Conservation (phyloP, 2,888 invertebrate genomes). For the Eupeodes luniger region DNA sequence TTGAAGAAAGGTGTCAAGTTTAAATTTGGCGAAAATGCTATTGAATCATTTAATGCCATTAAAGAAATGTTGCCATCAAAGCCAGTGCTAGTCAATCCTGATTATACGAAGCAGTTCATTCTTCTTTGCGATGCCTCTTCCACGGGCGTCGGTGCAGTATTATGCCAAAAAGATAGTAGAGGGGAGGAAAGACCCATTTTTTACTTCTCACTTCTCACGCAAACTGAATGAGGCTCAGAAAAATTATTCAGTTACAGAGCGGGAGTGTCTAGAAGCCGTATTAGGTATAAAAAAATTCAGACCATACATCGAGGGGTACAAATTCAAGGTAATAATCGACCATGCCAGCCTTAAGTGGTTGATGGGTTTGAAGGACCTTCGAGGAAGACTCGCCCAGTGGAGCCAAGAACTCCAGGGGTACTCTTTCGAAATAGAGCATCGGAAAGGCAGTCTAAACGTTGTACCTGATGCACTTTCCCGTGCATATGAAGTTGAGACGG, state of each 20-base stretch:
- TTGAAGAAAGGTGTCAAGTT: background rate
- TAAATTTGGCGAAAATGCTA: background rate
- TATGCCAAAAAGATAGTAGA: slow-evolving; percentile 44
- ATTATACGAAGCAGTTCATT: background rate
- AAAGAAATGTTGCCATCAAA: background rate
- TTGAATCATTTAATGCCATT: background rate
- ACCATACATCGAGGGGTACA: background rate
- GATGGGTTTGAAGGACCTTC: background rate
- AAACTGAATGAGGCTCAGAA: background rate
- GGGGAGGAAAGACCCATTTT: slow-evolving; percentile 46
- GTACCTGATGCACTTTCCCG: background rate
- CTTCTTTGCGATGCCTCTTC: background rate
- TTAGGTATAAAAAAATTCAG: too few relatives aligned
- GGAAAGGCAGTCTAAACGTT: background rate
- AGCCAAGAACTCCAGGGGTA: slow-evolving; percentile 1
- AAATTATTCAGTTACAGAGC: background rate
- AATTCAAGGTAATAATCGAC: slow-evolving; percentile 9
- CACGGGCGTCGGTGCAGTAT: slow-evolving; percentile 7
- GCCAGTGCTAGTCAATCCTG: too few relatives aligned
- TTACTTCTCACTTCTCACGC: slow-evolving; percentile 6
- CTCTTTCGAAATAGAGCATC: background rate
- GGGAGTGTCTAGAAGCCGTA: too few relatives aligned
- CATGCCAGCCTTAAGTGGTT: background rate
- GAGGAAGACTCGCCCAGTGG: background rate
- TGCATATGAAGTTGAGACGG: too few relatives aligned